Evolutionary conservation across 2,797 vertebrate genomes (phyloP), one percentile per base, ranked within the genome.

Genomic region (Acipenser transmontanus): DNA sequence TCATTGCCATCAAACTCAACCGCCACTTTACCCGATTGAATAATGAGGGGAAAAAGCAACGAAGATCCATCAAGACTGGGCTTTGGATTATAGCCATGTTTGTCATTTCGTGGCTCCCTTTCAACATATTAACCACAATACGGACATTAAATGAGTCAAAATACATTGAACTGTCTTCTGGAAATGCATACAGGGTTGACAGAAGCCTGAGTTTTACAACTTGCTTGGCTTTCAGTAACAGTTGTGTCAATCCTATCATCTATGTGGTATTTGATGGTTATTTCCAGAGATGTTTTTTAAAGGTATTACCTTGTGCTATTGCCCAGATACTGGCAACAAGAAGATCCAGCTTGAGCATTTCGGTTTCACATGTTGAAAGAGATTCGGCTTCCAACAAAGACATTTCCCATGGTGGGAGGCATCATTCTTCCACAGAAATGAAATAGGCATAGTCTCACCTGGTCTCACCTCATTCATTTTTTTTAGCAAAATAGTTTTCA

Each of bases 181-280:
- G 56, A 47, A 63, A n/a, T 49, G 11, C 13, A 8, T 12, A 2
- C 14, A 6, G 6, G 7, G 11, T 68, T 62, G 3, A 3, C 47
- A 61, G 56, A 56, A 13, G 20, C 20, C 12, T 64, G 7, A 34
- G 6, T 7, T 10, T 71, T 20, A 14, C 54, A 14, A 71, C 66
- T 47, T 71, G 66, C n/a, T 63, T 71, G 51, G 70, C 66, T 1
- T 71, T 71, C 66, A 34, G 63, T 14, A 68, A 71, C 59, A 71
- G 70, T 52, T 71, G 66, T 1, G 67, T 66, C 63, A 72, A 72
- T 59, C 70, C 70, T 6, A 47, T 68, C 9, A 7, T 71, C 49
- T 71, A 68, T 54, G 20, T 66, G 8, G 9, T 59, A 2, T 59
- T 71, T 48, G 70, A 71, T n/a, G n/a, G 17, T 14, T 65, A 65